Base-by-base conservation (phyloP, 2,888 invertebrate species). In the Tipula unca region DNA sequence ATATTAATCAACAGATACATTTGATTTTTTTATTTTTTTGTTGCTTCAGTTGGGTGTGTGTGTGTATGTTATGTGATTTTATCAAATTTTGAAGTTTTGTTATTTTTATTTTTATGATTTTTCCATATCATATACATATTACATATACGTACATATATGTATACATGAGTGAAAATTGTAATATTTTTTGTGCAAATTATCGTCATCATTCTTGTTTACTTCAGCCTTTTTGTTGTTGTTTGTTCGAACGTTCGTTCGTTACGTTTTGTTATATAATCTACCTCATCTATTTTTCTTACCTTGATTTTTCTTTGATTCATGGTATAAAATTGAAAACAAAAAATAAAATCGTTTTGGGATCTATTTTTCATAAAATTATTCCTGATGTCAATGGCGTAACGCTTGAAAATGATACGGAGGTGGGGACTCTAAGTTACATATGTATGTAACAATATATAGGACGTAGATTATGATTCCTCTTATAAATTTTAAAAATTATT, bases 1-100 rank as follows among this genome's bases (percentile, higher is more conserved):
- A 69, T 69, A 69, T 69, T 69, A 69, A 69, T 69, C 69, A 69
- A 69, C 69, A 69, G 69, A 69, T 69, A 69, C 69, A 69, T 20
- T 17, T 48, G 3, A 6, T 20, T 48, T 17, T 3, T 20, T 17
- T 48, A 4, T 48, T 20, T 17, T 25, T 5, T 10, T 54, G 17
- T 54, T 54, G 69, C 69, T 25, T 25, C 69, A 69, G 25, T 25
- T 69, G 69, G 25, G 69, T 20, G 69, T 48, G 69, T 20, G 69
- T 13, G 69, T 69, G 25, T 69, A 10, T 69, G 69, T 5, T 17
- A 14, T 69, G 69, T 25, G 69, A 69, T 69, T 20, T 69, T 69
- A 69, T 69, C 69, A 69, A 25, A 69, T 69, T 69, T 25, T 69
- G 69, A 69, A 69, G 69, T 69, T 69, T 25, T 54, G n/a, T 54